Conservation (phyloP, 1,140 invertebrate genomes). For the Formica exsecta region DNA sequence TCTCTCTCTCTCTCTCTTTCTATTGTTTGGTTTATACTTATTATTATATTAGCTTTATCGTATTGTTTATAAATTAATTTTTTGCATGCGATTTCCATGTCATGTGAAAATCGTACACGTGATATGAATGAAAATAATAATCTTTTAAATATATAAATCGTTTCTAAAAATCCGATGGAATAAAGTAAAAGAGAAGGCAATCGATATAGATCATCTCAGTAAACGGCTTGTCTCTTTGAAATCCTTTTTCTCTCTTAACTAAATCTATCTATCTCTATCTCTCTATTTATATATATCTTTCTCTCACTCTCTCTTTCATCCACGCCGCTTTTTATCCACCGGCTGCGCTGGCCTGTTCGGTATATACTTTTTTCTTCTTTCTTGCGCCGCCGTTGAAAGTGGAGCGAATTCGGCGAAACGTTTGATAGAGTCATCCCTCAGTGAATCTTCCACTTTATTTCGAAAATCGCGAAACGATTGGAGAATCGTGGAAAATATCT, state of each 20-base stretch:
- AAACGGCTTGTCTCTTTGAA: background rate
- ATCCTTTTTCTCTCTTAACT: background rate
- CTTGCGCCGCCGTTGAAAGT: constrained; percentile 41
- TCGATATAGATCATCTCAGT: constrained; percentile 21
- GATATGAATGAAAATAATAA: constrained; percentile 1
- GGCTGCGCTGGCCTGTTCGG: constrained; percentile 55
- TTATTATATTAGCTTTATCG: background rate
- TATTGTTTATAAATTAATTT: background rate
- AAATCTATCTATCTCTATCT: constrained; percentile 42
- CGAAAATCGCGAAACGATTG: constrained; percentile 29
- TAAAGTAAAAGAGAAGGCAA: background rate
- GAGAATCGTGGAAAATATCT: background rate
- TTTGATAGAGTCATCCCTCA: constrained; percentile 46
- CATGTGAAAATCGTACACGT: background rate
- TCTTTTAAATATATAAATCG: background rate
- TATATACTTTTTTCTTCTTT: constrained; percentile 39
- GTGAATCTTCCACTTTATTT: constrained; percentile 40
- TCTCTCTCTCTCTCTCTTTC: too few relatives aligned
- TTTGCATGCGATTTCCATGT: background rate
- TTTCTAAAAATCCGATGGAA: too few relatives aligned
- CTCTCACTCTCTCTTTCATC: constrained; percentile 27
- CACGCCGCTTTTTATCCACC: constrained; percentile 49
- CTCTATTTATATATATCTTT: constrained; percentile 43
- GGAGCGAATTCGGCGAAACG: constrained; percentile 50
- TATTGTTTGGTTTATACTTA: background rate